Percentiles rank a stretch among this genome's conserved stretches.
Conservation (phyloP, 2,797 vertebrate genomes). For the Sternarchorhynchus goeldii region DNA sequence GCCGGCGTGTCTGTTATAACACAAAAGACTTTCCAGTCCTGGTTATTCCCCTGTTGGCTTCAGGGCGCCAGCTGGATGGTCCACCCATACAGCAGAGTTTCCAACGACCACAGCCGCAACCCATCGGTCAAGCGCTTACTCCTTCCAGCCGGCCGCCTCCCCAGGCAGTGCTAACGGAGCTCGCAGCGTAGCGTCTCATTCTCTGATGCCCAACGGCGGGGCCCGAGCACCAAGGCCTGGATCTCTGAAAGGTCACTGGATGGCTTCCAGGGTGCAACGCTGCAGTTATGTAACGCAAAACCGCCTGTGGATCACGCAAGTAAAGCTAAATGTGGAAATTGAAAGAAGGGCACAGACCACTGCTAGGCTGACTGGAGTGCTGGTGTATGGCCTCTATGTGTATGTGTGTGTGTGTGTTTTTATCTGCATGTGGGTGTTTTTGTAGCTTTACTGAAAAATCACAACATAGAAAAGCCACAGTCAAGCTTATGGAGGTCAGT, state of each 20-base stretch:
- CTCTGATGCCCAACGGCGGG: not conserved
- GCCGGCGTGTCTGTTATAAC: conserved; percentile 20
- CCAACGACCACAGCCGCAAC: not conserved
- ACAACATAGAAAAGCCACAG: not conserved
- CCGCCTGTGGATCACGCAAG: conserved; percentile 39
- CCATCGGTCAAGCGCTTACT: not conserved
- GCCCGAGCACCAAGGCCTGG: conserved; percentile 28
- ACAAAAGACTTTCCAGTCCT: conserved; percentile 18
- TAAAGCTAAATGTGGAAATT: conserved; percentile 34
- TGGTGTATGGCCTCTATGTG: conserved; percentile 13
- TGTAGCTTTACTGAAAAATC: not conserved
- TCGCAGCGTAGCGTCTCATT: conserved; percentile 39
- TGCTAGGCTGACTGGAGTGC: not conserved
- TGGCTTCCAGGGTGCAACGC: conserved; percentile 39
- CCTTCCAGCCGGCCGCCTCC: not conserved
- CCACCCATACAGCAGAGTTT: not conserved
- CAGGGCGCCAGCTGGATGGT: conserved; percentile 8
- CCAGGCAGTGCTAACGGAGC: conserved; percentile 11
- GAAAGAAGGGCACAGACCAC: not conserved
- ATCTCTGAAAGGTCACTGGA: conserved; percentile 59
- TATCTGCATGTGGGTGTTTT: too few species aligned
- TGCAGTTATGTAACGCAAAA: conserved; percentile 54
- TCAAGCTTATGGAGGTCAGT: not conserved
- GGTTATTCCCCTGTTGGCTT: not conserved
- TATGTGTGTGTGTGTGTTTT: conserved; percentile 6